Evolutionary conservation across 1,140 invertebrate genomes (phyloP).

Genomic region (Eriocheir sinensis): DNA sequence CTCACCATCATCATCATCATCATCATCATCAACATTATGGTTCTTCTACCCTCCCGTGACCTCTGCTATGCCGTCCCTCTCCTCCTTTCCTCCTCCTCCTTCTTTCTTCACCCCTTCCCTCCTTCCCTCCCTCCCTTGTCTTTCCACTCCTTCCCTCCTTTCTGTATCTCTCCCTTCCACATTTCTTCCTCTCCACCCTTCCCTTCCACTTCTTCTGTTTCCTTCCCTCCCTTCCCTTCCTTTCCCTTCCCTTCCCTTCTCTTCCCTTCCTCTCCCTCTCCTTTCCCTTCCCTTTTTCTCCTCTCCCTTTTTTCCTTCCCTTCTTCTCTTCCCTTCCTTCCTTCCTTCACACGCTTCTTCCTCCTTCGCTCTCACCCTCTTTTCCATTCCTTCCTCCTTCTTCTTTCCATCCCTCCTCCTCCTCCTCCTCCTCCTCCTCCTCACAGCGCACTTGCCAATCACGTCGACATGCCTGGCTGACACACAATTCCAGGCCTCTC

Average conservation of each 20-base stretch:
- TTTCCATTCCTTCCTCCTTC: not conserved
- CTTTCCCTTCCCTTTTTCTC: too few species aligned
- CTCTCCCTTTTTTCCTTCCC: too few species aligned
- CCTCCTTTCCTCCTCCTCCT: too few species aligned
- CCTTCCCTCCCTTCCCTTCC: not conserved
- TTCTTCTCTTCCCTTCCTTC: too few species aligned
- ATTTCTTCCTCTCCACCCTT: too few species aligned
- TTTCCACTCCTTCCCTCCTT: not conserved
- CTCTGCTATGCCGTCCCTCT: too few species aligned
- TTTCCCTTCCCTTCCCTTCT: not conserved
- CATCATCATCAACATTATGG: not conserved
- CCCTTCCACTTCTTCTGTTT: too few species aligned
- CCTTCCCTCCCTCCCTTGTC: too few species aligned
- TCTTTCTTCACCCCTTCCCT: too few species aligned
- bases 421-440: not conserved
- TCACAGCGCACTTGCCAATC: constrained; percentile 1
- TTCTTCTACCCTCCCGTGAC: too few species aligned
- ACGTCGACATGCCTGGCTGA: not conserved
- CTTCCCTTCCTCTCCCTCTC: too few species aligned
- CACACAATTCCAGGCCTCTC: not conserved
- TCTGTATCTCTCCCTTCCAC: not conserved
- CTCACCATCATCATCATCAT: not conserved
- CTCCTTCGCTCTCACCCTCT: not conserved
- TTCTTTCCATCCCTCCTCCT: not conserved
- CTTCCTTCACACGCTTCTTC: not conserved